A percentile compares a stretch with the other conserved stretches of the same genome.
Evolutionary conservation across 2,888 invertebrate species (phyloP).

Genomic region (Tupiocoris notatus): DNA sequence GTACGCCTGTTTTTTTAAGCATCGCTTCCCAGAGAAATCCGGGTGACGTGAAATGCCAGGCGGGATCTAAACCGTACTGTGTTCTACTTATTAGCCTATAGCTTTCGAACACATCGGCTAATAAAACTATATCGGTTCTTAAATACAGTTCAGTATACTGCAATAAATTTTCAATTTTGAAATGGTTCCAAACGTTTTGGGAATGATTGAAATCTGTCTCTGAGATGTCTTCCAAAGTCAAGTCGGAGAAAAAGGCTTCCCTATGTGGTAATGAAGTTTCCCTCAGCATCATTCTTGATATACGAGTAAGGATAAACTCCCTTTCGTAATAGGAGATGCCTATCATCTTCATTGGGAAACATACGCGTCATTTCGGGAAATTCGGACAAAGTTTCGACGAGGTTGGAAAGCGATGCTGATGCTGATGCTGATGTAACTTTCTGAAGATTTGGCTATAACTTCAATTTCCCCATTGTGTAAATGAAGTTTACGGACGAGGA

Average conservation of each 20-base stretch:
- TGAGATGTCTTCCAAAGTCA: conserved; percentile 48
- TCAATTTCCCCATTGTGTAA: background rate
- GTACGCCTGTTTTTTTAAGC: background rate
- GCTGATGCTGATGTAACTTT: background rate
- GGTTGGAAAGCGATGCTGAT: background rate
- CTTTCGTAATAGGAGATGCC: conserved; percentile 34
- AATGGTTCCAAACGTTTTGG: conserved; percentile 51
- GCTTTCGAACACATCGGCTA: conserved; percentile 45
- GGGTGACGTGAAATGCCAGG: conserved; percentile 18
- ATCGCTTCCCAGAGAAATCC: background rate
- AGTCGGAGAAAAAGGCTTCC: conserved; percentile 49
- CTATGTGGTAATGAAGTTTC: conserved; percentile 49
- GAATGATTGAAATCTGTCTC: conserved; percentile 52
- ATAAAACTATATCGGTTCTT: conserved; percentile 38
- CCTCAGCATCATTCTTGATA: conserved; percentile 31
- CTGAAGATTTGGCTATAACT: conserved; percentile 1
- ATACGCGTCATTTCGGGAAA: conserved; percentile 16
- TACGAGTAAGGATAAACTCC: conserved; percentile 49
- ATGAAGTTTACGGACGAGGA: background rate
- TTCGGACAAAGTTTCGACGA: background rate
- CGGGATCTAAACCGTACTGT: background rate
- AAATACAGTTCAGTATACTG: conserved; percentile 51
- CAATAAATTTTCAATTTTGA: conserved; percentile 51
- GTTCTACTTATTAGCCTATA: conserved; percentile 23
- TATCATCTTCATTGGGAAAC: conserved; percentile 12